These are phyloP conservation scores for Papilio machaon DNA, from an alignment of 1,140 invertebrate species.

Conservation along the genomic window DNA sequence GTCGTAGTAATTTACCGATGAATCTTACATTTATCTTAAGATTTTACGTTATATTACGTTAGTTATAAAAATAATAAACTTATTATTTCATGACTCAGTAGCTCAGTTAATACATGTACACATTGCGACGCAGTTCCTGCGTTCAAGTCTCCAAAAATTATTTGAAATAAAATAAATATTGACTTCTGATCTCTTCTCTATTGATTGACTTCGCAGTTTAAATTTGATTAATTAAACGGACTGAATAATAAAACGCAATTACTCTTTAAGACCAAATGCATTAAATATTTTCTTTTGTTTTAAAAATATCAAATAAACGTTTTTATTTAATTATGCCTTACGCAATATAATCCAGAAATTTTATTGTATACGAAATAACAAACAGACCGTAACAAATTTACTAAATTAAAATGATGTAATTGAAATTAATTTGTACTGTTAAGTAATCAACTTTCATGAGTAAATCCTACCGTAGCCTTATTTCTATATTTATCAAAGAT, in stretches of 20 bases:
- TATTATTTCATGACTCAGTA: no score
- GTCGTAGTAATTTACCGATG: no score
- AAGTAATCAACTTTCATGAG: background rate
- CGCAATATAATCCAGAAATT: background rate
- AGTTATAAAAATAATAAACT: no score
- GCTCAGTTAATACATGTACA: no score
- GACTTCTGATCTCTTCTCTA: no score
- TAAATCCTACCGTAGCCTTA: background rate
- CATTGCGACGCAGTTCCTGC: no score
- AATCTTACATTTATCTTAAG: no score
- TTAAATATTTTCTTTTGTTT: background rate
- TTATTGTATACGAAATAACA: background rate
- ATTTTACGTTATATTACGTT: no score
- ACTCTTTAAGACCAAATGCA: background rate
- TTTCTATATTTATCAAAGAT: conserved; percentile 1
- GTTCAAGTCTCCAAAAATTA: no score
- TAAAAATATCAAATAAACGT: background rate
- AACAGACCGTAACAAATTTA: conserved; percentile 19
- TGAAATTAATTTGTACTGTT: background rate
- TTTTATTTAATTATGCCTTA: background rate
- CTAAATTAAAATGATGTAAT: conserved; percentile 3
- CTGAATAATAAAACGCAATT: background rate
- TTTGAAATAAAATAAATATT: no score
- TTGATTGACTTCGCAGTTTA: no score
- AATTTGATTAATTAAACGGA: no score